A percentile compares a stretch with the other conserved stretches of the same genome.
Evolutionary conservation across 2,797 vertebrate species (phyloP).

Genomic region (Ptychadena robeensis): DNA sequence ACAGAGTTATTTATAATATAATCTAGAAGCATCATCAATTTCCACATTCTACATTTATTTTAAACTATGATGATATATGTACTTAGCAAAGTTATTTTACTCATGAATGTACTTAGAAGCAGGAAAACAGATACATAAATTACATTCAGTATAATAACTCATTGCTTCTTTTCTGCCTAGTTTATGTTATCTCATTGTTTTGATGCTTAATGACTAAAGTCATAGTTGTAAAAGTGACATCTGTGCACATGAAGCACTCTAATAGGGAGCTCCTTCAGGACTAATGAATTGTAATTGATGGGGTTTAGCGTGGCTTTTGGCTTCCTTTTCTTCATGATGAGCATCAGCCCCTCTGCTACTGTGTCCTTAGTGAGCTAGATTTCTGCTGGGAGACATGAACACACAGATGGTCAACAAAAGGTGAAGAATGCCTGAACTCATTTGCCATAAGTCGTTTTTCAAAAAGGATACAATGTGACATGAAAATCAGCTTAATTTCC

Average conservation of each 20-base stretch:
- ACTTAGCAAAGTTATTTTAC: background rate
- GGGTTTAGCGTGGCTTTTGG: slow-evolving; percentile 76
- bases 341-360: slow-evolving; percentile 79
- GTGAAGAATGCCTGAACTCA: slow-evolving; percentile 73
- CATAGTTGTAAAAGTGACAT: slow-evolving; percentile 73
- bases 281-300: slow-evolving; percentile 87
- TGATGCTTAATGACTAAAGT: slow-evolving; percentile 79
- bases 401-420: slow-evolving; percentile 91
- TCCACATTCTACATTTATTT: background rate
- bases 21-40: background rate
- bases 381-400: slow-evolving; percentile 74
- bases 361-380: slow-evolving; percentile 71
- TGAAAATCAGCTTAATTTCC: slow-evolving; percentile 80
- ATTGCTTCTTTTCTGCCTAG: slow-evolving; percentile 74
- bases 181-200: slow-evolving; percentile 75
- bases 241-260: slow-evolving; percentile 77
- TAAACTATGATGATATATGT: background rate
- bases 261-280: slow-evolving; percentile 78
- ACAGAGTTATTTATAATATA: background rate
- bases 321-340: slow-evolving; percentile 70
- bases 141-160: slow-evolving; percentile 64
- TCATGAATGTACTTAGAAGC: background rate
- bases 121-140: slow-evolving; percentile 21
- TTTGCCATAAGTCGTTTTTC: slow-evolving; percentile 73
- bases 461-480: slow-evolving; percentile 77